Percentiles rank a stretch among this genome's conserved stretches.
These are phyloP conservation scores for Danio albolineatus DNA, from an alignment of 2,797 vertebrate species.

Conservation along the genomic window DNA sequence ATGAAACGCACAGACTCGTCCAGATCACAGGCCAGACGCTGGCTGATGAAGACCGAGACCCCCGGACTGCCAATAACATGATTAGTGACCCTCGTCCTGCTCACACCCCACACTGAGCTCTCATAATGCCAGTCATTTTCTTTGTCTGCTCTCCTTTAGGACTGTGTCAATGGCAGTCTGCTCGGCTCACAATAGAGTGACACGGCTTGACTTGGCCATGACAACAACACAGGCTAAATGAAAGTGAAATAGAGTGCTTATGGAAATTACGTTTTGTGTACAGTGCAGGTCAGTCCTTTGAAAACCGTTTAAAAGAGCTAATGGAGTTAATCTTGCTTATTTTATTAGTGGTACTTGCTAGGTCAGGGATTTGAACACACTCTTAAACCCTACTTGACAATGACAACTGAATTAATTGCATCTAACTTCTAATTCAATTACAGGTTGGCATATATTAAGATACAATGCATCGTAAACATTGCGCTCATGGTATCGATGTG, in stretches of 20 bases:
- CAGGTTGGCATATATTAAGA: neutral
- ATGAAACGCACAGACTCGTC: neutral
- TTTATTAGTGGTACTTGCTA: neutral
- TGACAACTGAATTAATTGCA: neutral
- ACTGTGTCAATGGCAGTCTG: constrained; percentile 29
- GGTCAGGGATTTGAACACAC: neutral
- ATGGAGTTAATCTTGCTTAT: neutral
- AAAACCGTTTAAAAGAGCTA: constrained; percentile 16
- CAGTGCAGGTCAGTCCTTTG: constrained; percentile 12
- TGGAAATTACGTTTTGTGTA: constrained; percentile 45
- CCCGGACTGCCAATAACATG: constrained; percentile 21
- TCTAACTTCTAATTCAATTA: neutral
- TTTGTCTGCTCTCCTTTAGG: neutral
- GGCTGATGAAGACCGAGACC: neutral
- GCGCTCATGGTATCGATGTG: neutral
- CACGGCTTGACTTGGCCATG: constrained; percentile 33
- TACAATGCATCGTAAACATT: neutral
- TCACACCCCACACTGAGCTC: neutral
- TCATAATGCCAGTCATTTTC: constrained; percentile 20
- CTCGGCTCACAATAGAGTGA: constrained; percentile 44
- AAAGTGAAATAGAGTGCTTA: constrained; percentile 56
- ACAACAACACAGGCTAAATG: neutral
- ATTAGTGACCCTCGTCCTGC: constrained; percentile 10
- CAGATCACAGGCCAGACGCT: neutral
- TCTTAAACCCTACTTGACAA: neutral